Conservation (phyloP, 2,113 vertebrate species). For the Ptilonorhynchus violaceus region DNA sequence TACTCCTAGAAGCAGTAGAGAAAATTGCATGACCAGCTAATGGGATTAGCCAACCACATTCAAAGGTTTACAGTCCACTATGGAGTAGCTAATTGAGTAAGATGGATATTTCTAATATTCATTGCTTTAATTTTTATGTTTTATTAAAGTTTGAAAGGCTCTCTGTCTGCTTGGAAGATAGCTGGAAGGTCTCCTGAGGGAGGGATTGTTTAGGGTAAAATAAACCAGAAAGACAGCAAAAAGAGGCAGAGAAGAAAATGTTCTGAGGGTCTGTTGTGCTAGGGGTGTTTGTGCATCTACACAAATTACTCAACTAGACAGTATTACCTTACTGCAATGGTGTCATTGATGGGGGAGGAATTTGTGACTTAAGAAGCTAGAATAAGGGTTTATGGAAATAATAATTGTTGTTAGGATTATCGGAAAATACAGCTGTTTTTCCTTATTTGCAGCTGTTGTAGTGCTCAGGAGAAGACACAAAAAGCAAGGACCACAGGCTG, state of each 20-base stretch:
- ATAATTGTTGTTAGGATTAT: not conserved
- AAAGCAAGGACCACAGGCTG: not conserved
- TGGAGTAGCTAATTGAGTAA: slow-evolving; percentile 21
- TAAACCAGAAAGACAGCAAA: not conserved
- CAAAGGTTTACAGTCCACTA: slow-evolving; percentile 15
- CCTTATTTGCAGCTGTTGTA: not conserved
- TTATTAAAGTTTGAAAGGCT: slow-evolving; percentile 29
- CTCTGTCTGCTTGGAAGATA: not conserved
- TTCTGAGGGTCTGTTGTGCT: not conserved
- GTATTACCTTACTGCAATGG: not conserved
- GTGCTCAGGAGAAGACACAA: not conserved
- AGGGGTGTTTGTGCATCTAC: not conserved
- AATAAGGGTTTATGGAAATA: not conserved
- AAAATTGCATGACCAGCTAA: slow-evolving; percentile 54
- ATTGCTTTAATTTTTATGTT: slow-evolving; percentile 59
- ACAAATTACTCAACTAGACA: not conserved
- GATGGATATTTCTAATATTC: slow-evolving; percentile 52
- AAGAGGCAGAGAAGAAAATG: not conserved
- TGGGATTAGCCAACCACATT: slow-evolving; percentile 34
- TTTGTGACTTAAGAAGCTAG: not conserved
- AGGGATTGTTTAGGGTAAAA: slow-evolving; percentile 17
- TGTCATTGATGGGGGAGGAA: not conserved
- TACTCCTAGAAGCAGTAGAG: slow-evolving; percentile 23
- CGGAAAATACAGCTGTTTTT: not conserved
- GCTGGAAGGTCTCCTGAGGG: not conserved